Evolutionary conservation across 2,888 invertebrate species (phyloP), one percentile per base, ranked within the genome.

Genomic region (Rhorus exstirpatorius): DNA sequence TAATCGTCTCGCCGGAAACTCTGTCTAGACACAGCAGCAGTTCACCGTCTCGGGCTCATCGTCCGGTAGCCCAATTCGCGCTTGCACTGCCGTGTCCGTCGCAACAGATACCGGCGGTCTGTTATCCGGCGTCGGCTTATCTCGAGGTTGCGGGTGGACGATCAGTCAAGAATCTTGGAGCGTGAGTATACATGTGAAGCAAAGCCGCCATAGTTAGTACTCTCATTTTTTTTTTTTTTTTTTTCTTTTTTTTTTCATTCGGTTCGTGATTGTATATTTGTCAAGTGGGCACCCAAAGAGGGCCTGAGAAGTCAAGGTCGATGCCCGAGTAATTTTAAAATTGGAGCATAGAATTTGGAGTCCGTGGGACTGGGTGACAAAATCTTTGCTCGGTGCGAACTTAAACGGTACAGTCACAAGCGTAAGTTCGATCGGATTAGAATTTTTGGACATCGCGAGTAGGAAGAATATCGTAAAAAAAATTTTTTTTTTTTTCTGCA

Each of bases 1-100:
- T 96, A 75, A 94, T 97, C 88, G 96, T 96, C 85, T 96, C 97
- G 31, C 96, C 97, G 51, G 95, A 95, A 93, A 96, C 96, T 86
- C 94, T 96, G 84, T 94, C 96, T 89, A 95, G 95, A 92, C 93
- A 95, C 84, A 96, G 96, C 89, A 96, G 96, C 88, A 94, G 94
- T 63, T 94, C 94, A 78, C 96, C 96, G 24, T 94, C 94, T 88
- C 86, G 93, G 93, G 82, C 86, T 38, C 84, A 86, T 77, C 83
- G 83, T 67, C 84, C 85, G 53, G 78, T 80, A 60, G 87, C 89
- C 78, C 91, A 91, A 87, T 92, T 92, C 76, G 91, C 91, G 63
- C 87, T 93, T 81, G 91, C 93, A 93, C 88, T 96, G 94, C 91
- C 94, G 93, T 91, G 86, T 93, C 93, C 92, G 86, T 88, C 93